A percentile compares a stretch with the other conserved stretches of the same genome.
Evolutionary conservation across 2,113 vertebrate genomes (phyloP).

Genomic region (Chaetodon auriga): DNA sequence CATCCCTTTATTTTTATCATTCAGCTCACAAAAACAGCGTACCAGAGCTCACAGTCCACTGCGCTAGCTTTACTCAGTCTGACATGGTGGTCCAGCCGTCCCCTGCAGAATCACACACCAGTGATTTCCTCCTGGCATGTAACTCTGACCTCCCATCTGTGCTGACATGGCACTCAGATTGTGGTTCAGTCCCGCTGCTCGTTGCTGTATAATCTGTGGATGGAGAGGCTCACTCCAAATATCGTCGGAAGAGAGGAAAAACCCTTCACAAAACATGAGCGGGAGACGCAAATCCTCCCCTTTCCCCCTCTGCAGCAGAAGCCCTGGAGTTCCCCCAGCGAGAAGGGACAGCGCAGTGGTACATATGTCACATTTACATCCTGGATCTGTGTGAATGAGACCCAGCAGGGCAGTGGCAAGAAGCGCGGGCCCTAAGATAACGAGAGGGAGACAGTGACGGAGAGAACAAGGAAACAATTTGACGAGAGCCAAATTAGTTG

Average conservation of each 20-base stretch:
- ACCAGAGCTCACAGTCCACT: slow-evolving; percentile 40
- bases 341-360: slow-evolving; percentile 32
- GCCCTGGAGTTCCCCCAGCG: slow-evolving; percentile 26
- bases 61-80: slow-evolving; percentile 31
- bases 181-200: slow-evolving; percentile 42
- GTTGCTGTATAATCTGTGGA: slow-evolving; percentile 27
- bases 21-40: slow-evolving; percentile 28
- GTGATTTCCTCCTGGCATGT: slow-evolving; percentile 44
- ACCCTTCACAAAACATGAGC: not conserved
- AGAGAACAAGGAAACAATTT: slow-evolving; percentile 43
- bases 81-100: slow-evolving; percentile 27
- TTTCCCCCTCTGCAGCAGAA: not conserved
- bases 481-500: slow-evolving; percentile 54
- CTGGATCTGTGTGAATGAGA: slow-evolving; percentile 49
- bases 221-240: not conserved
- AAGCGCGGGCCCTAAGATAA: slow-evolving; percentile 28
- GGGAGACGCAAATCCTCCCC: slow-evolving; percentile 1
- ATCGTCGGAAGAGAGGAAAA: not conserved
- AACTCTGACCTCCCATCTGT: slow-evolving; percentile 49
- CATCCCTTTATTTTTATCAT: slow-evolving; percentile 40
- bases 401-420: slow-evolving; percentile 37
- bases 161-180: slow-evolving; percentile 54
- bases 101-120: slow-evolving; percentile 33
- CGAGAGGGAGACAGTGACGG: slow-evolving; percentile 22
- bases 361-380: slow-evolving; percentile 47